A percentile compares a stretch with the other conserved stretches of the same genome.
Evolutionary conservation across 1,140 invertebrate genomes (phyloP).

Genomic region (Andrena cerasifolii): DNA sequence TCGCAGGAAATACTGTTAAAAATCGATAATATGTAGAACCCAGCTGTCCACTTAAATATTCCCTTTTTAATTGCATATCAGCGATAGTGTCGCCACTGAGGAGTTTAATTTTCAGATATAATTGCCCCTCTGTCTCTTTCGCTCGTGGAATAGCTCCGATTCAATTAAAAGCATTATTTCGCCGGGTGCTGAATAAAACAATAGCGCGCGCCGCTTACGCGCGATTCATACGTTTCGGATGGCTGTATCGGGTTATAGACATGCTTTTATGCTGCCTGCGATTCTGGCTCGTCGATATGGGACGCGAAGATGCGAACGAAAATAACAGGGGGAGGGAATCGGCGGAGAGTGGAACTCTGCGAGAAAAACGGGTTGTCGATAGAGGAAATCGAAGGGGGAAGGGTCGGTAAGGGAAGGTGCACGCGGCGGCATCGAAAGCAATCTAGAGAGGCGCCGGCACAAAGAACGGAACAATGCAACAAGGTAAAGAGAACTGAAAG

Average conservation of each 20-base stretch:
- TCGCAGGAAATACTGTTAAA: too few species aligned
- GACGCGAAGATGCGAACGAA: constrained; percentile 17
- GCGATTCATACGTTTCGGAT: not conserved
- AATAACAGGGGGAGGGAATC: constrained; percentile 11
- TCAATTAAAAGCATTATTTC: too few species aligned
- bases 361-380: constrained; percentile 31
- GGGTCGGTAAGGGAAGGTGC: too few species aligned
- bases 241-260: not conserved
- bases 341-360: not conserved
- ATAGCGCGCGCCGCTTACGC: not conserved
- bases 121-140: too few species aligned
- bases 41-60: too few species aligned
- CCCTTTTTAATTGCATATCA: too few species aligned
- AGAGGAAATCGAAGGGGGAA: constrained; percentile 5
- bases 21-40: too few species aligned
- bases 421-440: constrained; percentile 24
- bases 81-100: too few species aligned
- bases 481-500: constrained; percentile 34
- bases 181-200: not conserved
- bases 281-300: not conserved
- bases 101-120: too few species aligned
- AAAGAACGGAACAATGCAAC: constrained; percentile 45
- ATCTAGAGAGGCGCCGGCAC: constrained; percentile 36
- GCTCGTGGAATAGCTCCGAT: too few species aligned
- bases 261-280: not conserved